phyloP scores from a whole-genome alignment of 2,797 vertebrate genomes.

The Peromyscus melanophrys region DNA sequence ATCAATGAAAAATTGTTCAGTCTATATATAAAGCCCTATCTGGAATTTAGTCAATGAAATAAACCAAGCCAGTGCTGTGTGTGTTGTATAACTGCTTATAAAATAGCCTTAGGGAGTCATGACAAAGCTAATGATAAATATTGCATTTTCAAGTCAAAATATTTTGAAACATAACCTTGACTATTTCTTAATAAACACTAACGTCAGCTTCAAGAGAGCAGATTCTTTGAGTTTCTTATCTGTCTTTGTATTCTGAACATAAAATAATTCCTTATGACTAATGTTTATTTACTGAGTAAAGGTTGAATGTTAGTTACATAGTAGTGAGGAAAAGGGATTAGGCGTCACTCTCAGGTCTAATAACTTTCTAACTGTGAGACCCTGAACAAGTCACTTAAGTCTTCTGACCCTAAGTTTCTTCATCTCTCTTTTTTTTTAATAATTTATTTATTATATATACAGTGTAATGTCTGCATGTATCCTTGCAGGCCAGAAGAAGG shows the following conservation, averaged over 20 bases:
- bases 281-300: conserved; percentile 14
- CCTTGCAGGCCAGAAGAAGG: too few species aligned
- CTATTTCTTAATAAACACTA: conserved; percentile 54
- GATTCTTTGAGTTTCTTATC: conserved; percentile 6
- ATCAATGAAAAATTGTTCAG: conserved; percentile 55
- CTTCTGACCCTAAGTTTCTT: conserved; percentile 21
- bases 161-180: conserved; percentile 22
- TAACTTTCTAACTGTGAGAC: conserved; percentile 24
- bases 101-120: conserved; percentile 56
- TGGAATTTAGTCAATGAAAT: conserved; percentile 55
- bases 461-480: too few species aligned
- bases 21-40: conserved; percentile 16
- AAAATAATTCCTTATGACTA: conserved; percentile 27
- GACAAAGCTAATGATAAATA: conserved; percentile 22
- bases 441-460: too few species aligned
- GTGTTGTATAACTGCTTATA: background rate
- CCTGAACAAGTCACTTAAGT: conserved; percentile 36
- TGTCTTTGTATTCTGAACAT: conserved; percentile 38
- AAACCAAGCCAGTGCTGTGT: conserved; percentile 23
- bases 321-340: conserved; percentile 1
- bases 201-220: background rate
- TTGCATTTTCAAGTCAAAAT: conserved; percentile 54
- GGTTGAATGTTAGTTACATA: conserved; percentile 1
- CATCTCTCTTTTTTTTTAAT: too few species aligned
- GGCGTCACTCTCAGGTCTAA: conserved; percentile 37